Conservation (phyloP, 2,797 vertebrate genomes). For the Gymnoscopelus braueri region DNA sequence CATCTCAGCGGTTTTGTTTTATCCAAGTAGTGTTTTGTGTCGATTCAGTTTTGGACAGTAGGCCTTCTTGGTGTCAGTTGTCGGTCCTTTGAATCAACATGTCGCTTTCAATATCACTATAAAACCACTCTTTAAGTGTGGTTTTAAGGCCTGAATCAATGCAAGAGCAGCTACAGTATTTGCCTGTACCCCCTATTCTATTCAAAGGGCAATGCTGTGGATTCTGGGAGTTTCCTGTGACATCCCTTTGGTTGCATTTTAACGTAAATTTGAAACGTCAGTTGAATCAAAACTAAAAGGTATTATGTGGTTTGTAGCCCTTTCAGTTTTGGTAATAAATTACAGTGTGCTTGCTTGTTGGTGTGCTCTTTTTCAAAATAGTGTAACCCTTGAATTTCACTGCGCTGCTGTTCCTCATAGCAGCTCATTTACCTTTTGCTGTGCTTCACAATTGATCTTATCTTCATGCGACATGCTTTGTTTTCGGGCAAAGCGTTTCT, state of each 20-base stretch:
- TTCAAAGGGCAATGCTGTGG: not conserved
- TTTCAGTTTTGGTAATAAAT: constrained; percentile 5
- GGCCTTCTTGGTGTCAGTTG: no score
- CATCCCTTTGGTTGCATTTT: no score
- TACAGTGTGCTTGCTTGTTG: not conserved
- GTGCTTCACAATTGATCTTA: constrained; percentile 15
- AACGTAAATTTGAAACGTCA: no score
- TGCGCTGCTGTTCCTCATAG: constrained; percentile 8
- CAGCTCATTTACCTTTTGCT: constrained; percentile 20
- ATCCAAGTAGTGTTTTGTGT: no score
- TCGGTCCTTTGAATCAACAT: no score
- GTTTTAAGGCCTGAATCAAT: not conserved
- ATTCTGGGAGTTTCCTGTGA: not conserved
- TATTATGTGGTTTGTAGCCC: constrained; percentile 5
- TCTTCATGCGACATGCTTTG: constrained; percentile 19
- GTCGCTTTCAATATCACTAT: no score
- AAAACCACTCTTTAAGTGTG: not conserved
- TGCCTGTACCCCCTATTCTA: no score
- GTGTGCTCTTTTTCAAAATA: not conserved
- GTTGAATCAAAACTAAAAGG: not conserved
- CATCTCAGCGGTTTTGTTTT: no score
- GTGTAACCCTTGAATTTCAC: constrained; percentile 23
- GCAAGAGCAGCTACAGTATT: no score
- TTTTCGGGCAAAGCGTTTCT: constrained; percentile 12
- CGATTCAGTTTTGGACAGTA: no score